A percentile compares a stretch with the other conserved stretches of the same genome.
phyloP scores from a whole-genome alignment of 2,113 vertebrate genomes.

The Datnioides undecimradiatus region DNA sequence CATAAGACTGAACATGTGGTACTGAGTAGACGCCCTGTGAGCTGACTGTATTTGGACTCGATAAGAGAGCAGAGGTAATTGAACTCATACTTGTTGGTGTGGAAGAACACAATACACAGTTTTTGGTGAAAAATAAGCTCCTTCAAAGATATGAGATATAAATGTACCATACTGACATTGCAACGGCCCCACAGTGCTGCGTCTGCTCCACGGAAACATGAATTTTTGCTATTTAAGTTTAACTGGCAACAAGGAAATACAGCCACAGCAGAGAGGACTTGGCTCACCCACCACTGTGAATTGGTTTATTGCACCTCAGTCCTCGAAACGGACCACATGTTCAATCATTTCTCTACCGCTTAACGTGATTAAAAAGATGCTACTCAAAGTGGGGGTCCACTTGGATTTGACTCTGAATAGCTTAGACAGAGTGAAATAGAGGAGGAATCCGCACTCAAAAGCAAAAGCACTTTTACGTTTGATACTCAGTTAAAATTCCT shows the following conservation, averaged over 20 bases:
- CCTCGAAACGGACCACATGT: background rate
- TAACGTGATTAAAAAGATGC: slow-evolving; percentile 29
- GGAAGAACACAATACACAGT: background rate
- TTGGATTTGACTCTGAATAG: background rate
- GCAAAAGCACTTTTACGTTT: background rate
- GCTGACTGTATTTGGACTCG: background rate
- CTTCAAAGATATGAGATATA: background rate
- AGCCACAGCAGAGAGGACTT: background rate
- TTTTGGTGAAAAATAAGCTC: background rate
- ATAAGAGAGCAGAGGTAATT: background rate
- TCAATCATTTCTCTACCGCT: slow-evolving; percentile 8
- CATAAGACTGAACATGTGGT: background rate
- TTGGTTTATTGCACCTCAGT: slow-evolving; percentile 30
- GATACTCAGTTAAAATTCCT: background rate
- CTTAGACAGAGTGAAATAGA: background rate
- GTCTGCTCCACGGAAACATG: background rate
- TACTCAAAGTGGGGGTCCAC: slow-evolving; percentile 18
- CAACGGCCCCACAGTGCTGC: background rate
- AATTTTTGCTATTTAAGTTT: background rate
- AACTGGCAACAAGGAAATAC: background rate
- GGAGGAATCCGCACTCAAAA: background rate
- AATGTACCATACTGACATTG: background rate
- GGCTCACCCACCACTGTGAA: slow-evolving; percentile 4
- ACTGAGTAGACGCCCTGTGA: background rate
- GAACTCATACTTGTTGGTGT: no score